A percentile compares a stretch with the other conserved stretches of the same genome.
Evolutionary conservation across 2,888 invertebrate genomes (phyloP).

Genomic region (Aproaerema taeniolella): DNA sequence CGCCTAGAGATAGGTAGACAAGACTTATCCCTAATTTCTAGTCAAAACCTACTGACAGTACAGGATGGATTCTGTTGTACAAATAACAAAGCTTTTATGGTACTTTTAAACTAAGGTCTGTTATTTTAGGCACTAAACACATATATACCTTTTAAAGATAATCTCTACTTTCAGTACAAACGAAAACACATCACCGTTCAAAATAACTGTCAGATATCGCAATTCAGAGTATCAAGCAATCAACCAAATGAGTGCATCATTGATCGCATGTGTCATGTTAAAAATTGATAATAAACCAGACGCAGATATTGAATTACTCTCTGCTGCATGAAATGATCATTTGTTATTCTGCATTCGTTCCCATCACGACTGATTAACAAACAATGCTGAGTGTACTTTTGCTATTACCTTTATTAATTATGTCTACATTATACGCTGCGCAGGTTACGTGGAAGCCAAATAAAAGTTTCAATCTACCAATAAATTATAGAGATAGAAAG

Average conservation of each 20-base stretch:
- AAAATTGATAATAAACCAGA: constrained; percentile 48
- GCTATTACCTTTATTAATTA: constrained; percentile 10
- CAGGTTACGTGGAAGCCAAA: constrained; percentile 57
- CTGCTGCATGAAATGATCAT: constrained; percentile 33
- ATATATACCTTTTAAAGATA: no score
- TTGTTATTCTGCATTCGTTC: constrained; percentile 32
- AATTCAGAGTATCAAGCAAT: constrained; percentile 21
- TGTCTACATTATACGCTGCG: constrained; percentile 31
- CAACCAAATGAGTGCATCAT: constrained; percentile 23
- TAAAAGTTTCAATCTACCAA: constrained; percentile 49
- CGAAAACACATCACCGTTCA: no score
- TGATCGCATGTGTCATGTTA: constrained; percentile 37
- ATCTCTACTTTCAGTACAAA: no score
- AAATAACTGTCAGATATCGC: background rate
- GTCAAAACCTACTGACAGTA: no score
- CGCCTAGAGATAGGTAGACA: no score
- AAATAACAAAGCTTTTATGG: no score
- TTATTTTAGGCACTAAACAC: no score
- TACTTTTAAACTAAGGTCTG: no score
- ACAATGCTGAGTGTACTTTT: constrained; percentile 12
- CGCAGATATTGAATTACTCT: constrained; percentile 53
- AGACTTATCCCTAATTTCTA: no score
- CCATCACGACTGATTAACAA: constrained; percentile 15
- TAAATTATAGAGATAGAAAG: constrained; percentile 48
- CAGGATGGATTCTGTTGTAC: no score